Percentiles rank a stretch among this genome's conserved stretches.
Evolutionary conservation across 2,113 vertebrate genomes (phyloP).

Genomic region (Kryptolebias marmoratus): DNA sequence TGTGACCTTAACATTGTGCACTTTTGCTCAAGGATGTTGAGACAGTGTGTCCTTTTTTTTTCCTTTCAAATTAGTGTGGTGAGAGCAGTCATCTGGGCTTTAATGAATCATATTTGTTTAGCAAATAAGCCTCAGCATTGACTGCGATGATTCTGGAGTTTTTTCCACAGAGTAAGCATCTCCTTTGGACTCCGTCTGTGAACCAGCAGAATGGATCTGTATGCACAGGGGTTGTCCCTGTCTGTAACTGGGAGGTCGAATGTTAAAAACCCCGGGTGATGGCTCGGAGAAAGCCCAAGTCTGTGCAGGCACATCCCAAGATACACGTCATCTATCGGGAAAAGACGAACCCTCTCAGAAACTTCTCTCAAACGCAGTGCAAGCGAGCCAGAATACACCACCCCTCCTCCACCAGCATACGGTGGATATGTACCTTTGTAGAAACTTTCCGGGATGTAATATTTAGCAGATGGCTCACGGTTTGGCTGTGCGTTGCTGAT

Average conservation of each 20-base stretch:
- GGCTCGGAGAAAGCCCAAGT: slow-evolving; percentile 75
- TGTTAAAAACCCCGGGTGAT: slow-evolving; percentile 80
- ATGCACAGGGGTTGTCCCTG: slow-evolving; percentile 73
- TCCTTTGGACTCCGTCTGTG: slow-evolving; percentile 80
- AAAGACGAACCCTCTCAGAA: slow-evolving; percentile 75
- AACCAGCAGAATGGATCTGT: slow-evolving; percentile 79
- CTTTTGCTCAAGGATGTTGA: neutral
- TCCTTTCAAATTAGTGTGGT: slow-evolving; percentile 13
- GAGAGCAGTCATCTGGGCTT: neutral
- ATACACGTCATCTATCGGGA: slow-evolving; percentile 85
- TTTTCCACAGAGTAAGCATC: slow-evolving; percentile 78
- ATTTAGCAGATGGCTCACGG: slow-evolving; percentile 78
- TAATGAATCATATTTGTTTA: slow-evolving; percentile 57
- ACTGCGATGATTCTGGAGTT: slow-evolving; percentile 55
- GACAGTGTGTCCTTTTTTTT: neutral
- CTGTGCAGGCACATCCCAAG: slow-evolving; percentile 78
- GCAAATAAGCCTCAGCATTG: slow-evolving; percentile 65
- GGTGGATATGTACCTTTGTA: slow-evolving; percentile 81
- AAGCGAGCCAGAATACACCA: slow-evolving; percentile 79
- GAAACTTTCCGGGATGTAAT: slow-evolving; percentile 82
- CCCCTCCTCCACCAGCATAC: slow-evolving; percentile 83
- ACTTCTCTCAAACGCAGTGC: slow-evolving; percentile 68
- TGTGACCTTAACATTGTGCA: neutral
- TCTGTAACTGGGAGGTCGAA: slow-evolving; percentile 76
- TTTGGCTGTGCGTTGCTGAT: slow-evolving; percentile 78